Conservation (phyloP, 2,797 vertebrate genomes). For the Spheniscus humboldti region DNA sequence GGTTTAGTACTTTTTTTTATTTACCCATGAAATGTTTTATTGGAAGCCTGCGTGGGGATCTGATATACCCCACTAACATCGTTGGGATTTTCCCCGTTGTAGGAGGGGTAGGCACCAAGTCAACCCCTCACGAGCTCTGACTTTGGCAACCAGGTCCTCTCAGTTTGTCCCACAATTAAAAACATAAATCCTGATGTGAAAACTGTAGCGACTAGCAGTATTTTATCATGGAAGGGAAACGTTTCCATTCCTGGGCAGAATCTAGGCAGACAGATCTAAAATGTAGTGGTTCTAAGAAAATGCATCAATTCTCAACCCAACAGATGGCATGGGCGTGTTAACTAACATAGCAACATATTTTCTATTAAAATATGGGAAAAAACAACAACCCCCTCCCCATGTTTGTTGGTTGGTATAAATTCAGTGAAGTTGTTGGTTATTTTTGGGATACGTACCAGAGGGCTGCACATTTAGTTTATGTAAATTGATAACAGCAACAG, state of each 20-base stretch:
- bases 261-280: conserved; percentile 53
- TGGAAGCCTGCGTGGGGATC: neutral
- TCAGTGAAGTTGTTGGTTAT: conserved; percentile 72
- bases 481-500: conserved; percentile 73
- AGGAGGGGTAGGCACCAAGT: neutral
- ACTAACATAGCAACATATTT: conserved; percentile 75
- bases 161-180: neutral
- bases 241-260: conserved; percentile 13
- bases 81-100: neutral
- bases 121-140: neutral
- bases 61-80: neutral
- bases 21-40: conserved; percentile 5
- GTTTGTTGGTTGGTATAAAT: conserved; percentile 71
- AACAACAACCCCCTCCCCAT: conserved; percentile 61
- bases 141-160: neutral
- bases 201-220: neutral
- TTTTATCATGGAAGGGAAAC: neutral
- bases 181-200: neutral
- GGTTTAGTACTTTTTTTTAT: neutral
- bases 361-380: conserved; percentile 72
- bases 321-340: conserved; percentile 78
- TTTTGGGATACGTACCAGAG: conserved; percentile 71
- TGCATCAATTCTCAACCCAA: conserved; percentile 61
- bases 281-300: conserved; percentile 59
- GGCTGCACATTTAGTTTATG: conserved; percentile 69